A percentile compares a stretch with the other conserved stretches of the same genome.
Conservation (phyloP, 2,888 invertebrate species). For the Deroplatys truncata region DNA sequence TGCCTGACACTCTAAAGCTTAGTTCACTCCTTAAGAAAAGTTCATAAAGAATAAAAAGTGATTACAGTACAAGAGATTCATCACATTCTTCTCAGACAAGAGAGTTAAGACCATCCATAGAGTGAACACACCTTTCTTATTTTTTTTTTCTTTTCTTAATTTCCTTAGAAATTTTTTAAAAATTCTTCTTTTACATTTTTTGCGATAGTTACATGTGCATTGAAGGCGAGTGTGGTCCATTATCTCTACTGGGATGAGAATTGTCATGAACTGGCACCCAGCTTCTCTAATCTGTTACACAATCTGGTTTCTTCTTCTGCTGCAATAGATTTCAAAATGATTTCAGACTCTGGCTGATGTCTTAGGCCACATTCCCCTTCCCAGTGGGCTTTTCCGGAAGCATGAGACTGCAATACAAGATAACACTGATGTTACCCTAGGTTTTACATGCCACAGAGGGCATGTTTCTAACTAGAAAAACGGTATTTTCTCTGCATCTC, state of each 20-base stretch:
- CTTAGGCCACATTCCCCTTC: constrained; percentile 57
- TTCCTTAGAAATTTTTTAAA: background rate
- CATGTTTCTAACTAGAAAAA: background rate
- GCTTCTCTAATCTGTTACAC: constrained; percentile 39
- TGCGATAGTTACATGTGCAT: background rate
- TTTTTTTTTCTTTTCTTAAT: too few relatives aligned
- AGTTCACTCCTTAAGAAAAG: background rate
- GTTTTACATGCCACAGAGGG: too few relatives aligned
- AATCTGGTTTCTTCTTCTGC: constrained; percentile 44
- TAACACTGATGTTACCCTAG: constrained; percentile 17
- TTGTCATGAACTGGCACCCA: constrained; percentile 44
- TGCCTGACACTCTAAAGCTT: background rate
- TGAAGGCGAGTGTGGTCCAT: background rate
- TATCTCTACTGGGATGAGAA: constrained; percentile 22
- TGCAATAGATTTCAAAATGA: constrained; percentile 35
- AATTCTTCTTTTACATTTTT: background rate
- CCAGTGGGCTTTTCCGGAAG: constrained; percentile 68
- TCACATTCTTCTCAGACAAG: background rate
- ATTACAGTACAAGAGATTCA: background rate
- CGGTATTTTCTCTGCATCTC: background rate
- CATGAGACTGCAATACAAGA: constrained; percentile 58
- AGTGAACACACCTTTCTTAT: background rate
- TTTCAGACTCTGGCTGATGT: constrained; percentile 38
- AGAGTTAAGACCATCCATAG: background rate
- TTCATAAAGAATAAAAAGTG: background rate